Conservation (phyloP, 2,113 vertebrate species). For the Microcebus tavaratra region DNA sequence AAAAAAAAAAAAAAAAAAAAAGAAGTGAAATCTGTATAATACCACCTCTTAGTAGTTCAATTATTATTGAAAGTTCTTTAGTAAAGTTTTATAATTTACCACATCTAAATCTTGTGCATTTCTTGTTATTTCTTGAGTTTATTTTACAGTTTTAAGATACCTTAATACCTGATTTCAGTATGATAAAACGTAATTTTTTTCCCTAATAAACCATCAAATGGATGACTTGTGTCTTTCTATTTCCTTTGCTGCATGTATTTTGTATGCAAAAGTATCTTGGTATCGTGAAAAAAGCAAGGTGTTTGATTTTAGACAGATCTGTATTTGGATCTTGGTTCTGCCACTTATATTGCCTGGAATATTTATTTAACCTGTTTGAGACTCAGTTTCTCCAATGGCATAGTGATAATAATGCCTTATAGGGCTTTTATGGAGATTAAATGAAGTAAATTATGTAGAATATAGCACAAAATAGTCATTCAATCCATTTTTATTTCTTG, state of each 20-base stretch:
- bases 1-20: neutral
- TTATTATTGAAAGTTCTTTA: neutral
- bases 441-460: neutral
- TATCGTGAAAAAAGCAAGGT: neutral
- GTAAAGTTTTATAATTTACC: neutral
- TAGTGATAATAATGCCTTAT: neutral
- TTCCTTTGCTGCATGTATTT: neutral
- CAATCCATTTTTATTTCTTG: neutral
- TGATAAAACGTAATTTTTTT: neutral
- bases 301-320: neutral
- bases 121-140: neutral
- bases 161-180: neutral
- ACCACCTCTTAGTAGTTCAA: neutral
- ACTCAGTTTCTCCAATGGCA: neutral
- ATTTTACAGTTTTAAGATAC: neutral
- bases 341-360: neutral
- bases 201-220: neutral
- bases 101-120: neutral
- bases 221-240: neutral
- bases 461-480: neutral
- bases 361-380: neutral
- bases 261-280: neutral
- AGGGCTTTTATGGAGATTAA: neutral
- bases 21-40: neutral
- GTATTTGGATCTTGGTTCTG: constrained; percentile 4